A percentile compares a stretch with the other conserved stretches of the same genome.
These are phyloP conservation scores for Setophaga coronata DNA, from an alignment of 2,113 vertebrate species.

Conservation along the genomic window DNA sequence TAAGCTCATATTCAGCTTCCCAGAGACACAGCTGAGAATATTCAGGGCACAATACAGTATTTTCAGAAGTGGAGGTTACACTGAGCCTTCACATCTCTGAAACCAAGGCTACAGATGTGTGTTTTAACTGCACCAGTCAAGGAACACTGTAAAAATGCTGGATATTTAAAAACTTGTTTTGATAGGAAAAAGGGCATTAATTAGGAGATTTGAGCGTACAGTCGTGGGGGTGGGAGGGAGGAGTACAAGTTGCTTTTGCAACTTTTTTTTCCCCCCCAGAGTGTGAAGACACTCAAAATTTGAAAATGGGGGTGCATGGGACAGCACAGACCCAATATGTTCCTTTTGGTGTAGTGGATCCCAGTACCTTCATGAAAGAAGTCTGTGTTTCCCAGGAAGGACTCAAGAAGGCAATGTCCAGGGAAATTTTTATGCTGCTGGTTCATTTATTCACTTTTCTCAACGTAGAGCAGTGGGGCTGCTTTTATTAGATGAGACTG, in stretches of 20 bases:
- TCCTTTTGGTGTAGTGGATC: neutral
- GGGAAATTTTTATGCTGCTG: neutral
- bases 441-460: neutral
- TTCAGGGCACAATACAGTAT: constrained; percentile 20
- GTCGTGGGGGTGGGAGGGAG: neutral
- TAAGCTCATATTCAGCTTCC: constrained; percentile 1
- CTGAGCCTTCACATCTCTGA: neutral
- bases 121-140: neutral
- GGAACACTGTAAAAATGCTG: neutral
- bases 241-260: neutral
- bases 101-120: neutral
- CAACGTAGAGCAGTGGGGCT: neutral
- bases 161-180: neutral
- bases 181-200: neutral
- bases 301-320: neutral
- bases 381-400: neutral
- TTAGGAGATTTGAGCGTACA: neutral
- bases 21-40: constrained; percentile 56
- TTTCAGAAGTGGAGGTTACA: constrained; percentile 22
- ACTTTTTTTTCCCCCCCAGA: no score
- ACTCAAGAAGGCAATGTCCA: neutral
- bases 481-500: neutral
- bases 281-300: neutral
- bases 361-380: neutral
- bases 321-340: accelerated